These are phyloP conservation scores for Anthopleura xanthogrammica DNA, from an alignment of 92 coral and sea anemone genomes.

Conservation along the genomic window DNA sequence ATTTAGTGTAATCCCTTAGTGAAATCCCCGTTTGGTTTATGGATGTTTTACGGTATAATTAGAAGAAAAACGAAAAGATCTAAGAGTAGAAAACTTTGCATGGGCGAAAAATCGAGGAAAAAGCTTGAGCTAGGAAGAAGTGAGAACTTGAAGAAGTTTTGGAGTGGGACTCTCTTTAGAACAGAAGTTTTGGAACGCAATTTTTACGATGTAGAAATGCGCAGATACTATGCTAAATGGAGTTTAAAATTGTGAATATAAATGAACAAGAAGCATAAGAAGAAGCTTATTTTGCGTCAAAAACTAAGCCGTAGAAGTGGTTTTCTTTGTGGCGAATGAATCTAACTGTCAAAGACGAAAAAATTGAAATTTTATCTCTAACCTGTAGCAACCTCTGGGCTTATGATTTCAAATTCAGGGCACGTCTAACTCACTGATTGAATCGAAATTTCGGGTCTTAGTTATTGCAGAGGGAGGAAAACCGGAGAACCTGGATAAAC, in stretches of 20 bases:
- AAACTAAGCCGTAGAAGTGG: no score
- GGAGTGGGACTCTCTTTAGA: neutral
- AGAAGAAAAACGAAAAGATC: neutral
- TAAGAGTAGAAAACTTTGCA: neutral
- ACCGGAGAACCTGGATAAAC: no score
- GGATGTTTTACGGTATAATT: neutral
- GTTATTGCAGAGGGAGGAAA: no score
- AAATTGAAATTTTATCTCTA: no score
- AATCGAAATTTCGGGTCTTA: no score
- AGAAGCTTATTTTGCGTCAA: no score
- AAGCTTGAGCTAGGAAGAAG: neutral
- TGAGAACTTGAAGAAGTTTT: neutral
- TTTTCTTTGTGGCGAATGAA: no score
- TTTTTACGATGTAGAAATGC: neutral
- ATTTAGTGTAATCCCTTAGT: neutral
- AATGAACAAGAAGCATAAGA: neutral
- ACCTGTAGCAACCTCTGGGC: no score
- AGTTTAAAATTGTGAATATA: neutral
- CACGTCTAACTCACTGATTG: no score
- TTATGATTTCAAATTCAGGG: no score
- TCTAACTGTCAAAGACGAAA: no score
- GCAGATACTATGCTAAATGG: neutral
- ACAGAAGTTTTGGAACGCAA: neutral
- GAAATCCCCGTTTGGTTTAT: conserved; percentile 2
- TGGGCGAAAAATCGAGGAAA: neutral